A percentile compares a stretch with the other conserved stretches of the same genome.
Evolutionary conservation across 2,797 vertebrate genomes (phyloP).

Genomic region (Mallotus villosus): DNA sequence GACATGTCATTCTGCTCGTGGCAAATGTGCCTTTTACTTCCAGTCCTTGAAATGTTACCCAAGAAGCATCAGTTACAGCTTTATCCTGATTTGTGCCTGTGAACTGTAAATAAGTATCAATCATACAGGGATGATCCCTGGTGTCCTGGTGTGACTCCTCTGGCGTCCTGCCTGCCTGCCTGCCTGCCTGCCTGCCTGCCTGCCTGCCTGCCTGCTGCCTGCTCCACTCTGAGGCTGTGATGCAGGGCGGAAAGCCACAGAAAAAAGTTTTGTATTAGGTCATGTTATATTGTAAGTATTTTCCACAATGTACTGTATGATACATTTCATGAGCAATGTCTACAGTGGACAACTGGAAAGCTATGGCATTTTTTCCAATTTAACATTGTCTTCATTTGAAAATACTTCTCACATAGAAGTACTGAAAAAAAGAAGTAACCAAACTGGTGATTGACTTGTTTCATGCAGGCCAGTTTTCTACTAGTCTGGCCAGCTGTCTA

Average conservation of each 20-base stretch:
- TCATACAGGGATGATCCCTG: constrained; percentile 3
- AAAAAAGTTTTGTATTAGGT: too few species aligned
- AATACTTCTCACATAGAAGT: constrained; percentile 42
- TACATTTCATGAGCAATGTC: neutral
- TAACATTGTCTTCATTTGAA: constrained; percentile 21
- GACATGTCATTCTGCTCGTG: neutral
- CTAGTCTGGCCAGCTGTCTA: constrained; percentile 63
- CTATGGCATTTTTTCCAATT: neutral
- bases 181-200: neutral
- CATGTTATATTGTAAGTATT: neutral
- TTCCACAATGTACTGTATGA: neutral
- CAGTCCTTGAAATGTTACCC: neutral
- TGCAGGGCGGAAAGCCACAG: neutral
- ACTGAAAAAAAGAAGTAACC: constrained; percentile 43
- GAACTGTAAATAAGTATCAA: constrained; percentile 20
- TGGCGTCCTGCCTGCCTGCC: constrained; percentile 11
- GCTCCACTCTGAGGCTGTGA: neutral
- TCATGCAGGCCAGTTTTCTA: constrained; percentile 52
- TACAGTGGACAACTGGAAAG: neutral
- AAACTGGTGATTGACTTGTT: constrained; percentile 49
- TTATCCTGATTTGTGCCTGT: constrained; percentile 11
- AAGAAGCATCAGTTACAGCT: constrained; percentile 8
- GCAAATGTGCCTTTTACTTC: neutral
- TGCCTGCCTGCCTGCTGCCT: constrained; percentile 13
- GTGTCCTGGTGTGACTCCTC: constrained; percentile 12